Base-by-base conservation (phyloP, 2,888 invertebrate genomes). In the Orthosia cruda region DNA sequence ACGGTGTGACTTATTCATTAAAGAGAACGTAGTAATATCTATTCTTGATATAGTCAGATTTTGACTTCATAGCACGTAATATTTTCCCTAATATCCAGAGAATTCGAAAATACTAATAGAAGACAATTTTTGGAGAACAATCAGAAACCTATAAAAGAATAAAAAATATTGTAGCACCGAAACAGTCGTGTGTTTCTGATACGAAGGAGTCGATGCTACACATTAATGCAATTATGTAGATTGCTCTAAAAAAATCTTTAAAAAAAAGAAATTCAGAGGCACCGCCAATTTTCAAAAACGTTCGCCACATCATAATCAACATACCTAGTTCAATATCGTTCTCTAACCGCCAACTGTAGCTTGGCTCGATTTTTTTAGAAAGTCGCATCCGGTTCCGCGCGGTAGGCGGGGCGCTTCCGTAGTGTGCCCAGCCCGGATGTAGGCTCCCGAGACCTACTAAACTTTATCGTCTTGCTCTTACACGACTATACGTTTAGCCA, bases 321-420 rank as follows among this genome's bases (percentile, higher is more conserved):
- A 77, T 80, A 72, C 78, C 74, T 80, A 72, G 70, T 84, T 81
- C 83, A 81, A 83, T 85, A 87, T 85, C 73, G 75, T 80, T 87
- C 79, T 83, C 81, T 82, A 87, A 78, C 84, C 75, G 79, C 81
- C 87, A 87, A 81, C 88, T 86, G 91, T 91, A 92, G 80, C 77
- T 93, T 91, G 91, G 92, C 93, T 92, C 93, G 93, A 94, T 95
- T 95, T 96, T 88, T 96, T 96, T 96, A 96, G 96, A 96, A 96
- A 96, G 96, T 96, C 86, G 94, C 92, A 96, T 96, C 96, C 96
- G 96, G 95, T 92, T 95, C 85, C 87, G 89, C 88, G 82, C 83
- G 89, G 90, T 91, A 93, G 94, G 92, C 92, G 93, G 91, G 90
- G 91, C 93, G 93, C 93, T 95, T 95, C 96, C 96, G 95, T 90